Percentiles rank a stretch among this genome's conserved stretches.
Evolutionary conservation across 2,113 vertebrate genomes (phyloP).

Genomic region (Mirza zaza): DNA sequence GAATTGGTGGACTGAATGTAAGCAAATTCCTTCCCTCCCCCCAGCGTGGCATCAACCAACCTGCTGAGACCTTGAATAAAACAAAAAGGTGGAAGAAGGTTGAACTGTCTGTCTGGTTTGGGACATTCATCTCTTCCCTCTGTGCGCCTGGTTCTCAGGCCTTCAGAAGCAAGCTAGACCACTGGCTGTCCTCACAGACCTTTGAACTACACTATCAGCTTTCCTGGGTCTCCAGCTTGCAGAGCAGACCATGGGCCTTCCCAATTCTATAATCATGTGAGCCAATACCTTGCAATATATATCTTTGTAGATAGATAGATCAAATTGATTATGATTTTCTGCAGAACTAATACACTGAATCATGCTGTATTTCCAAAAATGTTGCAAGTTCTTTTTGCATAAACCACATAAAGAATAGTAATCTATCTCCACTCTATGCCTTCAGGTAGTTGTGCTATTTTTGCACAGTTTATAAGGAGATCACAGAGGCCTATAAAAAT

Average conservation of each 20-base stretch:
- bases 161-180: background rate
- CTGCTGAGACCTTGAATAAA: background rate
- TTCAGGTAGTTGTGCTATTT: background rate
- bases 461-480: background rate
- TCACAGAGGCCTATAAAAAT: background rate
- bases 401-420: background rate
- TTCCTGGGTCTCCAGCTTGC: background rate
- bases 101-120: background rate
- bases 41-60: background rate
- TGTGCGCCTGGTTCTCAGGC: background rate
- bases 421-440: background rate
- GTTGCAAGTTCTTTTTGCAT: background rate
- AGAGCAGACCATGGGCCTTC: too few species aligned
- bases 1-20: background rate
- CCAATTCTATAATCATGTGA: background rate
- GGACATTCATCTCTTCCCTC: background rate
- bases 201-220: background rate
- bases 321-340: background rate
- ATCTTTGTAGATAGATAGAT: background rate
- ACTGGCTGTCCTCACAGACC: accelerated
- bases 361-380: background rate
- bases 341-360: background rate
- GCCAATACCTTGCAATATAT: background rate
- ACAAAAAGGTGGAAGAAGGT: background rate
- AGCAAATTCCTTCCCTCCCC: background rate